Conservation (phyloP, 2,888 invertebrate species). For the Allolobophora icterica region DNA sequence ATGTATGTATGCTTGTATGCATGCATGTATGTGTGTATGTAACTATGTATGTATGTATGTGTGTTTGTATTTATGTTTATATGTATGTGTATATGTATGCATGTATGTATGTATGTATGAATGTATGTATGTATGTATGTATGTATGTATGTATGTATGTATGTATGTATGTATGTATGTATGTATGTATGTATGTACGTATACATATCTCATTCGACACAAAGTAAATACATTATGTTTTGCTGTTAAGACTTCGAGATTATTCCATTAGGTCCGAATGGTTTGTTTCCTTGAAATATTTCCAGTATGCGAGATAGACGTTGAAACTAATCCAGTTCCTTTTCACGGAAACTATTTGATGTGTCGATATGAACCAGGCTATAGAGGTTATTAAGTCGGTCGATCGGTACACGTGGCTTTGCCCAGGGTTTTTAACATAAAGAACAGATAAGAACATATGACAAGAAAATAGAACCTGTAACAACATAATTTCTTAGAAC, state of each 20-base stretch:
- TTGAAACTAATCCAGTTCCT: not conserved
- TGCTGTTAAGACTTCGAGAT: not conserved
- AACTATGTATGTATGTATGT: too few relatives aligned
- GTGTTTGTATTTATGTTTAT: too few relatives aligned
- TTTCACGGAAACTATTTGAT: not conserved
- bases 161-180: too few relatives aligned
- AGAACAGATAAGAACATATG: not conserved
- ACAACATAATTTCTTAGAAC: too few relatives aligned
- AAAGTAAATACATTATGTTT: not conserved
- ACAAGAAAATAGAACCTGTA: not conserved
- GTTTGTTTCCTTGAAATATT: not conserved
- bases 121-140: too few relatives aligned
- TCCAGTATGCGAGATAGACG: slow-evolving; percentile 17
- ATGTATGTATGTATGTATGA: not conserved
- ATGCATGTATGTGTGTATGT: too few relatives aligned
- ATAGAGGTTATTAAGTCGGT: not conserved
- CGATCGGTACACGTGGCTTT: not conserved
- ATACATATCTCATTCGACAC: too few relatives aligned
- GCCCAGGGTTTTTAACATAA: not conserved
- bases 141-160: too few relatives aligned
- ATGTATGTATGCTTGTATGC: not conserved
- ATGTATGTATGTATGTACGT: too few relatives aligned
- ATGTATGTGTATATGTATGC: too few relatives aligned
- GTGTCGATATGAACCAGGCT: not conserved
- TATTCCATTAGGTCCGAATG: not conserved